Evolutionary conservation across 2,113 vertebrate species (phyloP).

Genomic region (Romanogobio albipinnatus): DNA sequence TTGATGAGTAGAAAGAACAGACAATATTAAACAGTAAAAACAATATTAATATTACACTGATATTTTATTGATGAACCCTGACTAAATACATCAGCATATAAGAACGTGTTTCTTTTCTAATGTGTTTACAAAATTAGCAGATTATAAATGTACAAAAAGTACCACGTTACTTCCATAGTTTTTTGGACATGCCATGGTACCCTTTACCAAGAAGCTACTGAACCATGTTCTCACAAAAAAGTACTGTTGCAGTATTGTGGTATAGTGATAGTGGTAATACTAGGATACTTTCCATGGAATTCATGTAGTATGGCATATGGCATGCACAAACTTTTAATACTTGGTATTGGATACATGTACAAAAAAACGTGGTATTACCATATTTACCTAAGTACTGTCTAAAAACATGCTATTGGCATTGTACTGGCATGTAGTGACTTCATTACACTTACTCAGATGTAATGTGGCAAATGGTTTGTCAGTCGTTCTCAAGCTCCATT

Average conservation of each 20-base stretch:
- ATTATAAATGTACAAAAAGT: too few relatives aligned
- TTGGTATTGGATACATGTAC: background rate
- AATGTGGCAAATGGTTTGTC: background rate
- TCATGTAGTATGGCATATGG: background rate
- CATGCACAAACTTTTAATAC: too few relatives aligned
- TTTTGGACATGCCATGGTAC: background rate
- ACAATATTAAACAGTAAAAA: too few relatives aligned
- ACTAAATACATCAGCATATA: too few relatives aligned
- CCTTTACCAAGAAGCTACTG: background rate
- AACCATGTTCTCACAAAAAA: too few relatives aligned
- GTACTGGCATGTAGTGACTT: background rate
- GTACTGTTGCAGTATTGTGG: background rate
- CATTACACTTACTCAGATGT: conserved; percentile 44
- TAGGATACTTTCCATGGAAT: background rate
- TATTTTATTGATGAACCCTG: too few relatives aligned
- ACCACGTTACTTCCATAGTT: background rate
- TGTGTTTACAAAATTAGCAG: background rate
- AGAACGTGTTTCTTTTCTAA: too few relatives aligned
- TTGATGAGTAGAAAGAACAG: too few relatives aligned
- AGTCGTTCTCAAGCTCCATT: conserved; percentile 41
- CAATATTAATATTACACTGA: too few relatives aligned
- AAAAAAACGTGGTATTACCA: background rate
- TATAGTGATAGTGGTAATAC: conserved; percentile 1
- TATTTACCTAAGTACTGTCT: too few relatives aligned
- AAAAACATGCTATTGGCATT: background rate